Conservation (phyloP, 2,113 vertebrate genomes). For the Mirounga angustirostris region DNA sequence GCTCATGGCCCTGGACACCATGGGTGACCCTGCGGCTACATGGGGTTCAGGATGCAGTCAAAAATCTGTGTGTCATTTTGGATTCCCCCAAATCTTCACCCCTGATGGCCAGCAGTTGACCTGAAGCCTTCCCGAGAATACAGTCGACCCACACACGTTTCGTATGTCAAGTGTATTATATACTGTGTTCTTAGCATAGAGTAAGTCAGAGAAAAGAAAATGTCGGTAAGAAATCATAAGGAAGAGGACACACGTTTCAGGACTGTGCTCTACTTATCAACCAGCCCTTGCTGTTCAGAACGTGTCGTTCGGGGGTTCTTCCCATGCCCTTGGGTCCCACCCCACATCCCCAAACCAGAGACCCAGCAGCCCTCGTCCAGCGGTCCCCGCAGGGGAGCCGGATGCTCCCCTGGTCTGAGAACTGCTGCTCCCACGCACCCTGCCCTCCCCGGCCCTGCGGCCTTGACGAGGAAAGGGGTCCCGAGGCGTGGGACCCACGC, state of each 20-base stretch:
- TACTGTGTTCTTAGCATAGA: not conserved
- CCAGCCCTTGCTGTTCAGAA: accelerated
- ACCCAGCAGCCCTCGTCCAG: not conserved
- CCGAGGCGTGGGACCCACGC: accelerated
- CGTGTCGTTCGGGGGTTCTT: accelerated
- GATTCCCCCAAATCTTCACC: not conserved
- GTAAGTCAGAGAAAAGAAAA: not conserved
- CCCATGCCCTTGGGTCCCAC: not conserved
- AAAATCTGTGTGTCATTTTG: not conserved
- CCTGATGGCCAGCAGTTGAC: not conserved
- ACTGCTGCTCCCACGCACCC: not conserved
- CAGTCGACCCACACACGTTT: not conserved
- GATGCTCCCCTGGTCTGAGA: not conserved
- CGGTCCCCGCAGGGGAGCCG: not conserved
- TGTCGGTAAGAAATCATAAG: not conserved
- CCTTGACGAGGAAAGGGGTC: not conserved
- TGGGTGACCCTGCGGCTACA: not conserved
- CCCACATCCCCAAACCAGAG: not conserved
- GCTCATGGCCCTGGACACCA: not conserved
- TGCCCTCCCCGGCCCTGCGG: not conserved
- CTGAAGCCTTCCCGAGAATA: not conserved
- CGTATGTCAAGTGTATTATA: not conserved
- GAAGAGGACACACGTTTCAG: not conserved
- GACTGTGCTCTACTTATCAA: not conserved
- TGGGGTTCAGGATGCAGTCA: not conserved